Base-by-base conservation (phyloP, 2,888 invertebrate species). In the Apeira syringaria region DNA sequence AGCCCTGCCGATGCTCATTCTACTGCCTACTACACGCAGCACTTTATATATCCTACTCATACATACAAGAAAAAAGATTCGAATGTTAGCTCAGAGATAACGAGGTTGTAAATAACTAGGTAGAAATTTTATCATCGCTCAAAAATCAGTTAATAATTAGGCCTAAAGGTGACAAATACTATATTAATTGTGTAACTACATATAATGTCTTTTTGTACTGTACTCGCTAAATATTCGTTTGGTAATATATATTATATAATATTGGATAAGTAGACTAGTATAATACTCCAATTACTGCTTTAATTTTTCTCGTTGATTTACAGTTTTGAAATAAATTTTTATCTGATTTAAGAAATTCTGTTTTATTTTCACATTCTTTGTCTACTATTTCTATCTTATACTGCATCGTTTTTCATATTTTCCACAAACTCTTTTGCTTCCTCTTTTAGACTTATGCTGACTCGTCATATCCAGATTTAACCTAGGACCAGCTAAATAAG, bases 21-120 rank as follows among this genome's bases (percentile, higher is more conserved):
- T 1, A 55, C 70, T 5, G 72, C 74, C 2, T 90, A 88, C 59
- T 89, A 89, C 52, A 72, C 88, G 1, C 88, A 88, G 49, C 87
- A 89, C 50, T 82, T 88, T 45, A 71, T 88, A 24, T 88, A 91
- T 40, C 91, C 92, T 6, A 84, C 90, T 18, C 82, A 86, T 52
- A 82, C 90, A 6, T 85, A 85, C 60, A 79, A 91, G 74, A 85
- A 86, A 62, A 83, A 92, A 76, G 84, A 90, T 59, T 61, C 92
- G 69, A 71, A 91, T 84, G 66, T 93, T 84, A 93, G 93, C 70
- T 94, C 94, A 38, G 94, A 94, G 84, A 93, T 94, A 58, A 94
- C 94, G 42, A 91, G 94, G 59, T 87, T 94, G 67, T 94, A 61
- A n/a, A 62, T 47, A 54, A 32, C 24, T 53, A 47, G 24, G 20